phyloP scores from a whole-genome alignment of 2,797 vertebrate genomes.

The Scolopax bukidnonensis region DNA sequence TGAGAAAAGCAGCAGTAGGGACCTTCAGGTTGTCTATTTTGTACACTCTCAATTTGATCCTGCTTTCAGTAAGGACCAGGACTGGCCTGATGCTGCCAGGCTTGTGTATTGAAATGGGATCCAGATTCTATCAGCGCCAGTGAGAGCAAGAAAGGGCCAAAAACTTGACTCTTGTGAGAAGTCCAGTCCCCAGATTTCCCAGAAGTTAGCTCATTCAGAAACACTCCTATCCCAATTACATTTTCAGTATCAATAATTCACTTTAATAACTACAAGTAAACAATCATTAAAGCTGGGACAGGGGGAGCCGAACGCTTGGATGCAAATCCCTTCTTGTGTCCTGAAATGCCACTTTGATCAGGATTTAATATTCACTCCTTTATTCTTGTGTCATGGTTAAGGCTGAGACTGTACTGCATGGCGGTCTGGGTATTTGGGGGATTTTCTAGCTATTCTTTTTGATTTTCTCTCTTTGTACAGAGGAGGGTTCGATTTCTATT shows the following conservation, averaged over 20 bases:
- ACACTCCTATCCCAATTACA: neutral
- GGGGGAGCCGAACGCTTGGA: neutral
- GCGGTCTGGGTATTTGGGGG: neutral
- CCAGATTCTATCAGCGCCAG: neutral
- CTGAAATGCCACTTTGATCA: neutral
- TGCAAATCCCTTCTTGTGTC: neutral
- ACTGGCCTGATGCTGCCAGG: neutral
- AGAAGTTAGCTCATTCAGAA: neutral
- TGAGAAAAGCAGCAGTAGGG: neutral
- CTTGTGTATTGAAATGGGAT: neutral
- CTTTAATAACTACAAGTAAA: neutral
- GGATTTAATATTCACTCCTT: neutral
- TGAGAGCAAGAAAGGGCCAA: neutral
- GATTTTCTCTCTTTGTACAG: neutral
- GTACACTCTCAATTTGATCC: accelerated
- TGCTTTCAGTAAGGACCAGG: neutral
- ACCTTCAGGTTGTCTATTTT: neutral
- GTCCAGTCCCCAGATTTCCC: neutral
- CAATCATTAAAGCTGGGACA: accelerated
- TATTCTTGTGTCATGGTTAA: neutral
- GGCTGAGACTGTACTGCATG: neutral
- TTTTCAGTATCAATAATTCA: neutral
- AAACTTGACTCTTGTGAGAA: neutral
- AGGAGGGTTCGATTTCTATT: neutral
- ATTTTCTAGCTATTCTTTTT: neutral